Base-by-base conservation (phyloP, 2,888 invertebrate genomes). In the Neuroscelio doddi region DNA sequence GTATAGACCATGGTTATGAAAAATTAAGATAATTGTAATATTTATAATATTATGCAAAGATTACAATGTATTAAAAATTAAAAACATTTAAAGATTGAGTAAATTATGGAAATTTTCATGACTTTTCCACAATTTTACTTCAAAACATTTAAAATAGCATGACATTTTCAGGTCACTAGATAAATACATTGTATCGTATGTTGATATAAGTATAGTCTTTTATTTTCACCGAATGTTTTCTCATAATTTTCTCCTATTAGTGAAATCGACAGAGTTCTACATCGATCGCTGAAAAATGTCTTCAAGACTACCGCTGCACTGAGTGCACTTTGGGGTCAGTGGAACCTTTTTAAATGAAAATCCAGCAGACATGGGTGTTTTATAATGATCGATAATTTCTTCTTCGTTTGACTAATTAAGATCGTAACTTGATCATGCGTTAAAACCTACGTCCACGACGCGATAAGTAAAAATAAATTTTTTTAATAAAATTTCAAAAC, bases 341-440 rank as follows among this genome's bases (percentile, higher is more conserved):
- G 41, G 62, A 55, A 56, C 39, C 44, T 55, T 62, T 50, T 56
- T 51, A 45, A 50, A 62, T 56, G 55, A 62, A 62, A 55, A 56
- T 39, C 34, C 32, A 36, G 36, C 52, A 51, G 24, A 58, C 26
- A 50, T 38, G 34, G 26, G 27, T 36, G 39, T 55, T 45, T 53
- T 49, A 62, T 14, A 49, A 53, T 36, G 32, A 16, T 16, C 42
- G 26, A 44, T 44, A 52, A 52, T 49, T 52, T 47, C 52, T 47
- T 59, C 41, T 14, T 41, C 32, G 10, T 30, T 45, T 30, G 3
- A 16, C 30, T 36, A 49, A 44, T 30, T 17, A 49, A 53, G 53
- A 47, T 47, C 12, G 36, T 16, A 8, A 10, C 3, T 7, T 34
- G 34, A 47, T 47, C 21, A 32, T 47, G 47, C 47, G 34, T 24